Evolutionary conservation across 64 coral and sea anemone genomes (phyloP).

Genomic region (Montipora efflorescens): DNA sequence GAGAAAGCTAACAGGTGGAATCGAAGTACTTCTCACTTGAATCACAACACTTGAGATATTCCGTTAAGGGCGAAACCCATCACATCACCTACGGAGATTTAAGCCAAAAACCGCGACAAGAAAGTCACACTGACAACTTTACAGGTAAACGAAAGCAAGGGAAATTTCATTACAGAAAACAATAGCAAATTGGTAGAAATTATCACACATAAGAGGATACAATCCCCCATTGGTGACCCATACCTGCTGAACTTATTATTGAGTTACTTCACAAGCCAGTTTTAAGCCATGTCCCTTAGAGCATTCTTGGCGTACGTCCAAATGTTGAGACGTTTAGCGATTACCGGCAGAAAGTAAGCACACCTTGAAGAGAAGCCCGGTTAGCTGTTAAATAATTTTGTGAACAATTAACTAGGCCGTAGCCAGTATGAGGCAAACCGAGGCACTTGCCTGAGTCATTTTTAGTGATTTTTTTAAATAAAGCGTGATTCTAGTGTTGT

Average conservation of each 20-base stretch:
- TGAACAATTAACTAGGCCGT: no score
- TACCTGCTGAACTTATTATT: not conserved
- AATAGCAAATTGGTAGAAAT: not conserved
- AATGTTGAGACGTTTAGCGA: not conserved
- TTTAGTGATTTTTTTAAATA: no score
- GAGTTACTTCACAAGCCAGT: not conserved
- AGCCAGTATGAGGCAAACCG: no score
- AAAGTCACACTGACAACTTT: not conserved
- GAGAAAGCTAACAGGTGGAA: not conserved
- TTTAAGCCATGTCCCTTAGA: not conserved
- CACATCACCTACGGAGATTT: not conserved
- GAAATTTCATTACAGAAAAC: not conserved
- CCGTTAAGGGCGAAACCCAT: not conserved
- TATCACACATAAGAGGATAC: not conserved
- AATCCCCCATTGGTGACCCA: not conserved
- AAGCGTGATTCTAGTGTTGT: no score
- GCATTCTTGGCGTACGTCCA: not conserved
- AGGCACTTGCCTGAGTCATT: no score
- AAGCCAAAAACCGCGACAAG: not conserved
- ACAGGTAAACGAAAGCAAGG: not conserved
- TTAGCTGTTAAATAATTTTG: not conserved
- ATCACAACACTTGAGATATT: not conserved
- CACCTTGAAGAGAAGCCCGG: not conserved
- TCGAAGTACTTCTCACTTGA: not conserved
- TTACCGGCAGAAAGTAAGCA: not conserved